Conservation (phyloP, 2,113 vertebrate genomes). For the Ochotona princeps region DNA sequence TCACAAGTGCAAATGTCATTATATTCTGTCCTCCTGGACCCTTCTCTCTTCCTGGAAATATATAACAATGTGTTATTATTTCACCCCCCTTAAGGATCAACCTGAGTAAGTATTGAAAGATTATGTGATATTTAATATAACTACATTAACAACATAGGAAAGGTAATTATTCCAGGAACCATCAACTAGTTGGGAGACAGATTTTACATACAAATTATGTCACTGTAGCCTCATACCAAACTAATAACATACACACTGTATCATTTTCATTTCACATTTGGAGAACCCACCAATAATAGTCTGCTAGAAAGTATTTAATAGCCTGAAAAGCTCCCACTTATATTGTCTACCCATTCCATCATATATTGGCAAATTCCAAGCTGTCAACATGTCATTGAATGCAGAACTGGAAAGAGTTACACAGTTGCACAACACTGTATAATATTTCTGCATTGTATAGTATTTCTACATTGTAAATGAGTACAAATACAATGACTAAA, state of each 20-base stretch:
- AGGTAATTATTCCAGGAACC: background rate
- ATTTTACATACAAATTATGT: background rate
- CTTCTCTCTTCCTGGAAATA: constrained; percentile 25
- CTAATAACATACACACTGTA: background rate
- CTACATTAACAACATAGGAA: background rate
- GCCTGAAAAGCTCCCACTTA: background rate
- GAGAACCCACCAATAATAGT: background rate
- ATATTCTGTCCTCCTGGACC: background rate
- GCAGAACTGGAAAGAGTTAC: background rate
- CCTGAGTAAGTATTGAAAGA: background rate
- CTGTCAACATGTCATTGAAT: background rate
- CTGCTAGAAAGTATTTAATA: background rate
- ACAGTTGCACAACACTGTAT: rapidly evolving
- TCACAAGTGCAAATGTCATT: background rate
- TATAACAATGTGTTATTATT: background rate
- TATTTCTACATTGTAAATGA: background rate
- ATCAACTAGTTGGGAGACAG: background rate
- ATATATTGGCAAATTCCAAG: background rate
- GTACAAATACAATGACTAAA: background rate
- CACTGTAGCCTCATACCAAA: background rate
- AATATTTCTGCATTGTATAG: background rate
- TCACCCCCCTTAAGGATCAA: background rate
- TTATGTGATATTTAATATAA: background rate
- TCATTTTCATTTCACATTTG: constrained; percentile 16
- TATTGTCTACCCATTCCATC: background rate